A percentile compares a stretch with the other conserved stretches of the same genome.
phyloP scores from a whole-genome alignment of 2,797 vertebrate species.

The Arctocebus calabarensis region DNA sequence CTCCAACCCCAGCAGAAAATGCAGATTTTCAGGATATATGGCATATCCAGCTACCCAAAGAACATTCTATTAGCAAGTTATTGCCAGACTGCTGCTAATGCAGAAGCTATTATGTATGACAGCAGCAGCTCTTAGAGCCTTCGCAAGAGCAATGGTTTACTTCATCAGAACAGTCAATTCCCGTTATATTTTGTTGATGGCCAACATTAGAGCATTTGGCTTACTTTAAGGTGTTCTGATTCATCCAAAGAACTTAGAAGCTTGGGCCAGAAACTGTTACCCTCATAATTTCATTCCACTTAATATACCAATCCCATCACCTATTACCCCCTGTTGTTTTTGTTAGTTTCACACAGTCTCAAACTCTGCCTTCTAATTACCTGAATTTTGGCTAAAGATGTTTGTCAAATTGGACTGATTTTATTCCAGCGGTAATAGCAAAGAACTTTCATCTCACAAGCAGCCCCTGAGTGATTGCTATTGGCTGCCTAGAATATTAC shows the following conservation, averaged over 20 bases:
- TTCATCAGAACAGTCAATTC: not conserved
- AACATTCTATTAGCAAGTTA: conserved; percentile 66
- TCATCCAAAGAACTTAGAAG: conserved; percentile 28
- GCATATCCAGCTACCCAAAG: conserved; percentile 61
- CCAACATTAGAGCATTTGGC: conserved; percentile 29
- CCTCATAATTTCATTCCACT: not conserved
- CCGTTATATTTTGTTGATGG: conserved; percentile 23
- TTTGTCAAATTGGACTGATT: conserved; percentile 12
- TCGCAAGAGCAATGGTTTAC: not conserved
- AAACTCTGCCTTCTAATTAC: conserved; percentile 23
- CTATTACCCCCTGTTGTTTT: not conserved
- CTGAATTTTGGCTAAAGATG: conserved; percentile 50
- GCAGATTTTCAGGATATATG: conserved; percentile 71
- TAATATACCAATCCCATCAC: not conserved
- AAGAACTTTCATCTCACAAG: conserved; percentile 42
- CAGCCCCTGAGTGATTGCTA: not conserved
- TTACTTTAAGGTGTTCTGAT: conserved; percentile 24
- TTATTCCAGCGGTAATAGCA: conserved; percentile 49
- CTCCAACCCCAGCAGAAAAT: conserved; percentile 70
- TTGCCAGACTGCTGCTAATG: conserved; percentile 48
- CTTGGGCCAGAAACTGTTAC: not conserved
- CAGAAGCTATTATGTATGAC: conserved; percentile 44
- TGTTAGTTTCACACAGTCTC: not conserved
- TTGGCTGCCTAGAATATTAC: not conserved
- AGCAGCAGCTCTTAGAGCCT: not conserved